Evolutionary conservation across 2,888 invertebrate species (phyloP), one percentile per base, ranked within the genome.

Genomic region (Hypolimnas misippus): DNA sequence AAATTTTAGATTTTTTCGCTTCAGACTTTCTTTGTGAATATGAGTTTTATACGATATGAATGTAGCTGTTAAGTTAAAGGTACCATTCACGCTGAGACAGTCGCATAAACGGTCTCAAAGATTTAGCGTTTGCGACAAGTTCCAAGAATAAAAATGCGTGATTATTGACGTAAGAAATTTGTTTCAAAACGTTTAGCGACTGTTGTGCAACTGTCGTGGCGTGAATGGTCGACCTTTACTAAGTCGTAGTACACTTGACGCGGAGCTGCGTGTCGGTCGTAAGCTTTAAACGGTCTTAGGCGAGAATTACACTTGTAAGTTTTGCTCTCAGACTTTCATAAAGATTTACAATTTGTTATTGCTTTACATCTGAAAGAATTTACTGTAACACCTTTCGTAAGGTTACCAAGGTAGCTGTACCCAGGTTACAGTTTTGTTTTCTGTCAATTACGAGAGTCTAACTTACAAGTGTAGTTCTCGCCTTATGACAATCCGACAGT

Each of bases 271-370:
- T 66, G 69, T 70, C 71, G 71, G 68, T 69, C 67, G 70, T 70
- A 66, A 72, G 74, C 72, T 73, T 72, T 70, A 70, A 69, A 60
- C 58, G 55, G 68, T 71, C 73, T 74, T 74, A 74, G n/a, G n/a
- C n/a, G n/a, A n/a, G n/a, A n/a, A n/a, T n/a, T n/a, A n/a, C n/a
- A n/a, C n/a, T n/a, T n/a, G n/a, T n/a, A n/a, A n/a, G n/a, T n/a
- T n/a, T n/a, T n/a, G n/a, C n/a, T n/a, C n/a, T n/a, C n/a, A n/a
- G n/a, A n/a, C n/a, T n/a, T n/a, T n/a, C n/a, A n/a, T n/a, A n/a
- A n/a, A n/a, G n/a, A n/a, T n/a, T n/a, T n/a, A n/a, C n/a, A n/a
- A n/a, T n/a, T n/a, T n/a, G n/a, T n/a, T n/a, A n/a, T n/a, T n/a
- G n/a, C n/a, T n/a, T n/a, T n/a, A n/a, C n/a, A n/a, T n/a, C n/a